Conservation (phyloP, 2,888 invertebrate species). For the Eupithecia subumbrata region DNA sequence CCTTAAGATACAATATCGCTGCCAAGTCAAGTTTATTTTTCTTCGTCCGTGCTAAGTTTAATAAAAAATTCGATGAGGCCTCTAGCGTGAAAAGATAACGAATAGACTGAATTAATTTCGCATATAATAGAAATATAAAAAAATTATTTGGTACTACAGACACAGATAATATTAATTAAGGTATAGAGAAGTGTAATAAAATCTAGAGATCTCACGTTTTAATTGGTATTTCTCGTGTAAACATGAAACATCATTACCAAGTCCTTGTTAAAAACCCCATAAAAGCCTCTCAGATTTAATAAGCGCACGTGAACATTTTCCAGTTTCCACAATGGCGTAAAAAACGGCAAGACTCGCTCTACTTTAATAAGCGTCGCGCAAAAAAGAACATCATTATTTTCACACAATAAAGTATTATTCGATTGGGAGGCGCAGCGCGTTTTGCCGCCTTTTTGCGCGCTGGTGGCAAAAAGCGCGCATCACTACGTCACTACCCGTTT, state of each 20-base stretch:
- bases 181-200: neutral
- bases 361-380: conserved; percentile 42
- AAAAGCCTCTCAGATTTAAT: neutral
- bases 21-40: neutral
- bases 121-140: neutral
- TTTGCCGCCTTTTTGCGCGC: conserved; percentile 69
- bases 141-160: no score
- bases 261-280: conserved; percentile 15
- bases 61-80: neutral
- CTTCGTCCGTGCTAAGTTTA: neutral
- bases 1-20: neutral
- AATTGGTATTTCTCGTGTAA: neutral
- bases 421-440: conserved; percentile 48
- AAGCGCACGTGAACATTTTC: conserved; percentile 19
- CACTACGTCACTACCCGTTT: conserved; percentile 62
- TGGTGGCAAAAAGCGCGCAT: conserved; percentile 68
- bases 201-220: neutral
- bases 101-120: neutral
- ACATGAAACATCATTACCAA: conserved; percentile 6
- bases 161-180: neutral
- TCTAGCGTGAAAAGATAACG: neutral
- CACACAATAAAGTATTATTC: conserved; percentile 48
- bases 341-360: conserved; percentile 23
- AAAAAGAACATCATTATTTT: conserved; percentile 48
- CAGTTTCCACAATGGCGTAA: conserved; percentile 34